phyloP scores from a whole-genome alignment of 2,888 invertebrate genomes.

The Ochropacha duplaris region DNA sequence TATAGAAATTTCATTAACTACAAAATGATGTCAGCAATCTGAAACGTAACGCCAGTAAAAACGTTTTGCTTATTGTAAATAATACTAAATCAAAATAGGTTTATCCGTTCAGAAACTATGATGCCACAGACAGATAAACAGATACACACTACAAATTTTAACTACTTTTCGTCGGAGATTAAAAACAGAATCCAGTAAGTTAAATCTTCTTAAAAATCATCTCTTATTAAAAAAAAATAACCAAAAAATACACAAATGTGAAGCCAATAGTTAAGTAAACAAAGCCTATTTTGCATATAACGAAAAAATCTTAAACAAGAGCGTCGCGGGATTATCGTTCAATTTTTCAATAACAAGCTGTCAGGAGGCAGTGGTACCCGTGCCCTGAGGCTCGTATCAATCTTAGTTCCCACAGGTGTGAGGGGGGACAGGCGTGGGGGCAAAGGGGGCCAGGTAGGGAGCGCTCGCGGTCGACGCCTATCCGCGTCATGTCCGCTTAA shows the following conservation, averaged over 20 bases:
- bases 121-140: no score
- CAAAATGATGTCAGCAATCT: no score
- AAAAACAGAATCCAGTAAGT: no score
- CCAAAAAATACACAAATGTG: background rate
- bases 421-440: conserved; percentile 21
- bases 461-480: conserved; percentile 27
- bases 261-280: background rate
- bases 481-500: conserved; percentile 62
- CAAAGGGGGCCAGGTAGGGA: conserved; percentile 15
- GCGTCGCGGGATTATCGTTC: conserved; percentile 67
- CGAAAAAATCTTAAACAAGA: conserved; percentile 56
- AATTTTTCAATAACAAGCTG: conserved; percentile 79
- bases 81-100: no score
- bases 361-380: conserved; percentile 54
- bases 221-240: no score
- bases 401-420: conserved; percentile 70
- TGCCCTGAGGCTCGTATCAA: conserved; percentile 61
- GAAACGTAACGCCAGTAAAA: no score
- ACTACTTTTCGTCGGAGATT: no score
- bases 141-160: no score
- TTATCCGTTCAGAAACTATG: no score
- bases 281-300: background rate
- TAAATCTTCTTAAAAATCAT: no score
- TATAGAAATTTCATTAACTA: no score
- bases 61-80: no score